Conservation (phyloP, 2,888 invertebrate genomes). For the Glaucopsyche alexis region DNA sequence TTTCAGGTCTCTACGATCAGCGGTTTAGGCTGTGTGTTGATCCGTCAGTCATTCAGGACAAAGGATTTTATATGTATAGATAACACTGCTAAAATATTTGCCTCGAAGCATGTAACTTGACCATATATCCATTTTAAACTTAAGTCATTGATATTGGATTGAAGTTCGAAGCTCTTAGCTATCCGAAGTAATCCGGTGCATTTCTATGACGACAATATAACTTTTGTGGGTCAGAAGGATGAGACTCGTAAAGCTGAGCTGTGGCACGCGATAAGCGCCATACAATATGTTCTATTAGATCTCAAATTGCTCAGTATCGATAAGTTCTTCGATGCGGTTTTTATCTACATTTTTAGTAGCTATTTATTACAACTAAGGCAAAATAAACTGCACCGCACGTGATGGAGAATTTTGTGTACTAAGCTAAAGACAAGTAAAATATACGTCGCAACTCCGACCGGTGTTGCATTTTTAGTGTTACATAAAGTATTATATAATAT, state of each 20-base stretch:
- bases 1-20: no score
- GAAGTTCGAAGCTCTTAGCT: conserved; percentile 21
- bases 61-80: no score
- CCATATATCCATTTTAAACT: conserved; percentile 18
- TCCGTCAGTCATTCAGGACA: no score
- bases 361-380: no score
- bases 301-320: not conserved
- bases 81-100: not conserved
- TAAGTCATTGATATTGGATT: conserved; percentile 22
- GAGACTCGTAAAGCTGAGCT: conserved; percentile 28
- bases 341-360: no score
- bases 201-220: conserved; percentile 29
- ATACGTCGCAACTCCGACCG: no score
- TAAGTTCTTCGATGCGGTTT: not conserved
- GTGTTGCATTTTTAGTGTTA: no score
- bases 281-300: conserved; percentile 17
- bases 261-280: conserved; percentile 31
- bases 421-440: no score
- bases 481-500: no score
- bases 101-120: not conserved
- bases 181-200: conserved; percentile 29
- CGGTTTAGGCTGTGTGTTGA: no score
- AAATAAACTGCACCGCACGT: no score
- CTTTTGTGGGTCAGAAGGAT: conserved; percentile 28
- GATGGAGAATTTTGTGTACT: no score